Evolutionary conservation across 2,888 invertebrate genomes (phyloP).

Genomic region (Zonitis immaculata): DNA sequence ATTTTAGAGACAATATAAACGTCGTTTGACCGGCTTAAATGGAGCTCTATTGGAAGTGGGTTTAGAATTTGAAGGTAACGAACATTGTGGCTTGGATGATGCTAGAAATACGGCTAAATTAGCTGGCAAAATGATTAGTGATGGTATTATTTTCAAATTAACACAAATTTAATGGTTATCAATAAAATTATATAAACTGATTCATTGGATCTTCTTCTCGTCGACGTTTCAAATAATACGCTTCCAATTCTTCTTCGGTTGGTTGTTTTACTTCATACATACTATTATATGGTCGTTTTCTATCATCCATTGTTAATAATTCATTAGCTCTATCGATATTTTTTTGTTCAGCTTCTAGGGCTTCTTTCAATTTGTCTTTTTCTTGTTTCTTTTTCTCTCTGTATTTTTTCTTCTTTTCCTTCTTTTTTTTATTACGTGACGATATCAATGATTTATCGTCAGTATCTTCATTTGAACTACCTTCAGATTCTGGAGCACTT

Average conservation of each 20-base stretch:
- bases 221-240: slow-evolving; percentile 80
- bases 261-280: slow-evolving; percentile 80
- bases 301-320: slow-evolving; percentile 72
- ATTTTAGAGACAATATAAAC: slow-evolving; percentile 52
- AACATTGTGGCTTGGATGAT: slow-evolving; percentile 60
- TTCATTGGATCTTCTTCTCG: slow-evolving; percentile 93
- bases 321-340: slow-evolving; percentile 59
- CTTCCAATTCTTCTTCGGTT: slow-evolving; percentile 89
- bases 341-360: slow-evolving; percentile 61
- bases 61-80: slow-evolving; percentile 55
- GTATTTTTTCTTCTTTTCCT: slow-evolving; percentile 46
- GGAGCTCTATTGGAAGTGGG: slow-evolving; percentile 57
- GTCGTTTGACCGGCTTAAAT: slow-evolving; percentile 51
- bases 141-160: slow-evolving; percentile 48
- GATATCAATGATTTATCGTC: slow-evolving; percentile 9
- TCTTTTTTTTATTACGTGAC: slow-evolving; percentile 47
- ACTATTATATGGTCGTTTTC: slow-evolving; percentile 91
- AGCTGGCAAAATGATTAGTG: slow-evolving; percentile 54
- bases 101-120: slow-evolving; percentile 58
- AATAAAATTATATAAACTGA: too few species aligned
- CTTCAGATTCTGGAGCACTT: slow-evolving; percentile 29
- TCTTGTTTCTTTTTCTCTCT: slow-evolving; percentile 42
- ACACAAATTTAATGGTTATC: too few species aligned
- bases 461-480: slow-evolving; percentile 40
- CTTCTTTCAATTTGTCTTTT: slow-evolving; percentile 59